Evolutionary conservation across 2,797 vertebrate genomes (phyloP).

Genomic region (Gallirallus australis): DNA sequence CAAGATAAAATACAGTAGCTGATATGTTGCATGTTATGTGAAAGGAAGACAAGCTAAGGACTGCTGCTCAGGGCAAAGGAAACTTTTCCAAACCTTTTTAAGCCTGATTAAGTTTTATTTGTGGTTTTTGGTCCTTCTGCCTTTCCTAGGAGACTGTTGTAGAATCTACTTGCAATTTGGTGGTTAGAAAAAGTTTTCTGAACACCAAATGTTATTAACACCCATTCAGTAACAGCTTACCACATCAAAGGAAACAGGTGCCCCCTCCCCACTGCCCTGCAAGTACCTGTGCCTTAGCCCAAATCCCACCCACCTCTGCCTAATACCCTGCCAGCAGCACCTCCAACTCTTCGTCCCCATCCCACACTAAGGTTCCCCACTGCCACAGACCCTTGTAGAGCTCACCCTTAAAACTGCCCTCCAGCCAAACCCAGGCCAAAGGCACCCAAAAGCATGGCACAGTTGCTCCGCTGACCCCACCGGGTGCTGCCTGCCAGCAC

Average conservation of each 20-base stretch:
- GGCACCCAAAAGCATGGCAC: accelerated
- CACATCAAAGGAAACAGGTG: accelerated
- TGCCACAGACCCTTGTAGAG: accelerated
- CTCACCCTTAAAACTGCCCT: not conserved
- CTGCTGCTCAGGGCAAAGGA: not conserved
- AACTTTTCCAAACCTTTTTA: not conserved
- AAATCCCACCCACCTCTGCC: not conserved
- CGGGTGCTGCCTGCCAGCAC: not conserved
- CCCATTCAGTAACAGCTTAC: not conserved
- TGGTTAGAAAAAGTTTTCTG: not conserved
- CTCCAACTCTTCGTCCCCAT: not conserved
- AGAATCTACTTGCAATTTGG: accelerated
- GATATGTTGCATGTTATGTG: accelerated
- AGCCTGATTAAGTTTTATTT: not conserved
- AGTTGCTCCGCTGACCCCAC: not conserved
- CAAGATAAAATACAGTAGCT: not conserved
- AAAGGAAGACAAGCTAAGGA: not conserved
- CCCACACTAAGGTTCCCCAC: too few relatives aligned
- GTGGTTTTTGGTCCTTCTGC: not conserved
- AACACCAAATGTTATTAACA: accelerated
- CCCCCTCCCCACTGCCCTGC: not conserved
- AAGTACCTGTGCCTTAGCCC: not conserved
- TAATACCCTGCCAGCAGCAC: accelerated
- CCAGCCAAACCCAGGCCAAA: not conserved
- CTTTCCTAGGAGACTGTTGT: not conserved